Conservation (phyloP, 2,797 vertebrate species). For the Fistularia tabacaria region DNA sequence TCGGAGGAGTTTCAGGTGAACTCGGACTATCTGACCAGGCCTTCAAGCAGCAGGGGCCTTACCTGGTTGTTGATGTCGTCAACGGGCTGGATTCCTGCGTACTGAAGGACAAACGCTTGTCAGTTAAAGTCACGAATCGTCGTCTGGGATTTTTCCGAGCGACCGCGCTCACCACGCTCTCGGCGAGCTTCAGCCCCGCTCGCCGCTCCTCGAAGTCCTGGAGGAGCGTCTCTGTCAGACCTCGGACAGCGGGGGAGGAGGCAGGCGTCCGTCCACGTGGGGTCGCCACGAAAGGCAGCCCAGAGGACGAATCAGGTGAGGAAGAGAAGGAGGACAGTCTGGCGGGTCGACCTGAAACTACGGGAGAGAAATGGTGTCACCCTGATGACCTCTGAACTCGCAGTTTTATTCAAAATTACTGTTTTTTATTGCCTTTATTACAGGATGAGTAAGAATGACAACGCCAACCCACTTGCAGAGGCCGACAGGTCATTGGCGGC, state of each 20-base stretch:
- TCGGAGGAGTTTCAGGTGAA: neutral
- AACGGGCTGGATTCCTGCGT: slow-evolving; percentile 82
- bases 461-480: slow-evolving; percentile 37
- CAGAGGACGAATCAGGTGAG: slow-evolving; percentile 32
- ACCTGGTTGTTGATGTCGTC: slow-evolving; percentile 89
- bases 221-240: slow-evolving; percentile 67
- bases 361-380: neutral
- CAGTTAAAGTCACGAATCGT: neutral
- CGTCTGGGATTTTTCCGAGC: neutral
- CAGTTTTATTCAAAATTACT: neutral
- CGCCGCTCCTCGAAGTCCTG: slow-evolving; percentile 68
- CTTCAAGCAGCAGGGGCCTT: neutral
- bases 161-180: slow-evolving; percentile 61
- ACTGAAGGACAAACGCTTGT: slow-evolving; percentile 67
- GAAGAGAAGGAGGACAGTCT: slow-evolving; percentile 19
- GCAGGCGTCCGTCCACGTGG: slow-evolving; percentile 54
- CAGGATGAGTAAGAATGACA: too few relatives aligned
- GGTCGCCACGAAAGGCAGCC: slow-evolving; percentile 51
- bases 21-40: neutral
- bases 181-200: slow-evolving; percentile 62
- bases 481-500: slow-evolving; percentile 24
- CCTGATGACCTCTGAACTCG: neutral
- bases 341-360: slow-evolving; percentile 39
- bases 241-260: slow-evolving; percentile 22
- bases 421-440: too few relatives aligned